Base-by-base conservation (phyloP, 2,113 vertebrate species). In the Camelus dromedarius region DNA sequence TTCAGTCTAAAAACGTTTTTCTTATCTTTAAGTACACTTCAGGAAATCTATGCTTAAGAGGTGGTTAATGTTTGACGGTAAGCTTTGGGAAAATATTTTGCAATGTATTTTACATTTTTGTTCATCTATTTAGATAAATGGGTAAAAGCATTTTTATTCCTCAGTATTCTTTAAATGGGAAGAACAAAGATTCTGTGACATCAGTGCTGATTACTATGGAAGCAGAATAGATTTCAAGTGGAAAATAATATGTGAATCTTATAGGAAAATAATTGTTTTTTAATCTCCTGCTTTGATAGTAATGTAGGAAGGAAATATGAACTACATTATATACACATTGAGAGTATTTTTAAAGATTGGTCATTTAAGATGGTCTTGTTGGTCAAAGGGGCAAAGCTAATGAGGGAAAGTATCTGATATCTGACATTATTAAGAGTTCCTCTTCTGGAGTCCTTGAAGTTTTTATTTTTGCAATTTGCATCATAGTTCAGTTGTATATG, bases 121-220 rank as follows among this genome's bases (percentile, higher is more conserved):
- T 90, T 92, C 48, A 93, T 97, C 48, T 84, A 19, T 79, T 96
- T 86, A 79, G 42, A 66, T 86, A 92, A 95, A 67, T 90, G n/a
- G 10, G 10, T 93, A 69, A 86, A 96, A 46, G 7, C 69, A 93
- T 95, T 97, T 94, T 95, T 96, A 76, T 97, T 76, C 75, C 60
- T 89, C 64, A 75, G 56, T 92, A 22, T 93, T 96, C 84, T 96
- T 87, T 90, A 96, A 92, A 83, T 95, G 83, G 75, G 84, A 97
- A 91, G 32, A 73, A 88, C 66, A 90, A 75, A 97, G 97, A 89
- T 84, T 87, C 70, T 96, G 24, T 95, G 94, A 93, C 48, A 91
- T 96, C 80, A 90, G 66, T 80, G 24, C 66, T 66, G 22, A 96
- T 97, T 97, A 67, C 96, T 97, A 83, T 98, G 94, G 97, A 92